Evolutionary conservation across 2,113 vertebrate species (phyloP).

Genomic region (Narcine bancroftii): DNA sequence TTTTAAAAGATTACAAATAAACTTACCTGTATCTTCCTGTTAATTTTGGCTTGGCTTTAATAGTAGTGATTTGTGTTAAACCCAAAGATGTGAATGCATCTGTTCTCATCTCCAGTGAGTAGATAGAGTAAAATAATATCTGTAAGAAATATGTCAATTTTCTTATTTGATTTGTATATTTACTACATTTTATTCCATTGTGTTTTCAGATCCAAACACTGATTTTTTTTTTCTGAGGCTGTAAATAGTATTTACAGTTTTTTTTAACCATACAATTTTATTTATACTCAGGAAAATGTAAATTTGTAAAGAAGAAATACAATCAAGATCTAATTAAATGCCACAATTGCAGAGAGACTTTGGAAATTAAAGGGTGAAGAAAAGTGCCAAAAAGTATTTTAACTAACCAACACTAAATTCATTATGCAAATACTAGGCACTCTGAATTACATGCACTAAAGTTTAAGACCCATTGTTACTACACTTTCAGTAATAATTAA

Average conservation of each 20-base stretch:
- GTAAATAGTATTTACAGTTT: not conserved
- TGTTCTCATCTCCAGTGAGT: not conserved
- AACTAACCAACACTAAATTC: not conserved
- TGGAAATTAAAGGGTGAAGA: not conserved
- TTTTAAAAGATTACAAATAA: not conserved
- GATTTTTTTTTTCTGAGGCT: not conserved
- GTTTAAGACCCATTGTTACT: too few species aligned
- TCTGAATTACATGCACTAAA: not conserved
- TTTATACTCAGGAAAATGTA: not conserved
- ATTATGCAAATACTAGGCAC: not conserved
- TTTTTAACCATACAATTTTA: not conserved
- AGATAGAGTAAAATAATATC: not conserved
- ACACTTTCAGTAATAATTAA: not conserved
- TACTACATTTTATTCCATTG: not conserved
- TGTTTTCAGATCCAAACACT: not conserved
- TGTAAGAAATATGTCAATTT: not conserved
- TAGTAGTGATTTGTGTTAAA: slow-evolving; percentile 4
- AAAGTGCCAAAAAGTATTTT: not conserved
- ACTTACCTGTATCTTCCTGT: not conserved
- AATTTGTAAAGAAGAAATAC: not conserved
- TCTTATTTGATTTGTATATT: not conserved
- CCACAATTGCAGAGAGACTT: not conserved
- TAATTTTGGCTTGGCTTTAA: not conserved
- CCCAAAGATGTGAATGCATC: not conserved
- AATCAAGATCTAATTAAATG: not conserved